Percentiles rank a stretch among this genome's conserved stretches.
These are phyloP conservation scores for Alfaro cultratus DNA, from an alignment of 2,797 vertebrate genomes.

Conservation along the genomic window DNA sequence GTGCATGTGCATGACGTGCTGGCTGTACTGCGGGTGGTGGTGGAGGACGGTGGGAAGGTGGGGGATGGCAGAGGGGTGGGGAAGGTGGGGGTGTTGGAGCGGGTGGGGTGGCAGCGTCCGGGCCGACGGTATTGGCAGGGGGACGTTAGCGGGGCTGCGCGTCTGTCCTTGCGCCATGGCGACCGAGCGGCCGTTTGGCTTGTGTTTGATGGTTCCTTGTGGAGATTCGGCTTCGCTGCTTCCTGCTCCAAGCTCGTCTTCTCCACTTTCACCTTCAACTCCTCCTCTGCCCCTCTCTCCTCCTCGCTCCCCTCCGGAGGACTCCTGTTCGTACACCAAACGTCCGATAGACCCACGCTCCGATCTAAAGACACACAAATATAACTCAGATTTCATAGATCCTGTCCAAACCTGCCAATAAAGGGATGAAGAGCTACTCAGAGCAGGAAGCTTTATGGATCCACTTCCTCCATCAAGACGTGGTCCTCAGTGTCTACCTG, in stretches of 20 bases:
- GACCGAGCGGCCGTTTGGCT: constrained; percentile 76
- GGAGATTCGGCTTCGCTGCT: constrained; percentile 78
- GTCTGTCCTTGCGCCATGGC: constrained; percentile 84
- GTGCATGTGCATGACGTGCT: constrained; percentile 76
- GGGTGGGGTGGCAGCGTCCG: constrained; percentile 78
- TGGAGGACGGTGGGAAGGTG: constrained; percentile 77
- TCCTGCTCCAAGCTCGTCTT: constrained; percentile 61
- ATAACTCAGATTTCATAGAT: neutral
- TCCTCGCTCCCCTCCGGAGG: constrained; percentile 54
- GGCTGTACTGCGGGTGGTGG: constrained; percentile 68
- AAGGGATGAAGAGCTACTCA: neutral
- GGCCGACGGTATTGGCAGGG: constrained; percentile 74
- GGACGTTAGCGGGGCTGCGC: constrained; percentile 71
- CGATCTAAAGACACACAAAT: constrained; percentile 40
- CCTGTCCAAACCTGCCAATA: neutral
- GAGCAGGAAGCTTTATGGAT: neutral
- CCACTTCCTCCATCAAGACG: neutral
- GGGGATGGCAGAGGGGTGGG: constrained; percentile 56
- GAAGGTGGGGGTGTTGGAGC: constrained; percentile 63
- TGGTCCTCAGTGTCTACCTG: neutral
- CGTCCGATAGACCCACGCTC: constrained; percentile 75
- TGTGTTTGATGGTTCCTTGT: constrained; percentile 89
- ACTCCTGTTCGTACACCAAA: constrained; percentile 88
- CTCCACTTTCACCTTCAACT: constrained; percentile 60
- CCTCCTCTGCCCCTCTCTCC: constrained; percentile 43